Evolutionary conservation across 2,797 vertebrate genomes (phyloP).

Genomic region (Sebastiscus albofasciatus): DNA sequence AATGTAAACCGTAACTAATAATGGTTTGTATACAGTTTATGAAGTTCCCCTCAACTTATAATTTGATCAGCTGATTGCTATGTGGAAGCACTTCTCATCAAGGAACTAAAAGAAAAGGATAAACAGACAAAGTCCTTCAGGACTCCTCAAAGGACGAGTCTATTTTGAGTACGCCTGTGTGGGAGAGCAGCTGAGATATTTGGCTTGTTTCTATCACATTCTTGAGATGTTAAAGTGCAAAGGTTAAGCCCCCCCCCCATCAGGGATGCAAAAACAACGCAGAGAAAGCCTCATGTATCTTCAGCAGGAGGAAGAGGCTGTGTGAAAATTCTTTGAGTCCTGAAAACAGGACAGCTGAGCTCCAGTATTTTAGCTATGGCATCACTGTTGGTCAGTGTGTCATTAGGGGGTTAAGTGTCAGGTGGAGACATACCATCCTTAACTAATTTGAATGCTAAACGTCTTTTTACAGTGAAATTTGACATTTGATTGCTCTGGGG

Average conservation of each 20-base stretch:
- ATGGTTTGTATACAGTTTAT: background rate
- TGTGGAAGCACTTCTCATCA: constrained; percentile 21
- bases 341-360: constrained; percentile 34
- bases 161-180: constrained; percentile 79
- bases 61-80: constrained; percentile 1
- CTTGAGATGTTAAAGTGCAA: constrained; percentile 83
- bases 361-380: background rate
- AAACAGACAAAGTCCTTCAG: constrained; percentile 52
- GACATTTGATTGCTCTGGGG: constrained; percentile 37
- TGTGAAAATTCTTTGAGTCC: constrained; percentile 5
- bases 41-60: background rate
- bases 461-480: constrained; percentile 11
- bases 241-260: constrained; percentile 58
- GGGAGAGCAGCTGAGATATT: constrained; percentile 84
- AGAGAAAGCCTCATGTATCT: constrained; percentile 19
- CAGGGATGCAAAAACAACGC: constrained; percentile 43
- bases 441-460: background rate
- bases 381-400: background rate
- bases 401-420: background rate
- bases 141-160: constrained; percentile 63
- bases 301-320: constrained; percentile 7
- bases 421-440: background rate
- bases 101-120: constrained; percentile 42
- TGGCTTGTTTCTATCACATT: constrained; percentile 78
- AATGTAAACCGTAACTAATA: background rate